phyloP scores from a whole-genome alignment of 2,113 vertebrate species.

The Spilogale gracilis region DNA sequence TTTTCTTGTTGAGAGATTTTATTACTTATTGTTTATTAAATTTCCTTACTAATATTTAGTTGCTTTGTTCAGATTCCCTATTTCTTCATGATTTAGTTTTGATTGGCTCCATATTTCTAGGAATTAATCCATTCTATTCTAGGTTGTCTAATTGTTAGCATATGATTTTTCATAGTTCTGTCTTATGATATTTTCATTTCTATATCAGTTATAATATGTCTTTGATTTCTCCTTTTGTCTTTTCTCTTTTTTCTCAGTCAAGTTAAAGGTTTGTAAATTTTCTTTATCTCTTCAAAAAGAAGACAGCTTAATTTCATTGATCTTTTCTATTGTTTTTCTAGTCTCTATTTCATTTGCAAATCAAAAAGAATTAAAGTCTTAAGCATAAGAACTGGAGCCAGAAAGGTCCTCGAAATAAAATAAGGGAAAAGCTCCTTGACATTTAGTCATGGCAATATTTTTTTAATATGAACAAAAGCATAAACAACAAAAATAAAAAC shows the following conservation, averaged over 20 bases:
- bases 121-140: not conserved
- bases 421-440: not conserved
- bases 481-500: not conserved
- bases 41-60: not conserved
- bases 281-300: not conserved
- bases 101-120: not conserved
- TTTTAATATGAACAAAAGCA: not conserved
- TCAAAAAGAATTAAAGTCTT: not conserved
- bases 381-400: not conserved
- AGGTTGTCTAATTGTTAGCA: not conserved
- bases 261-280: not conserved
- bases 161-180: not conserved
- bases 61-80: not conserved
- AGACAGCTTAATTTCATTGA: not conserved
- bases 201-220: not conserved
- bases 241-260: not conserved
- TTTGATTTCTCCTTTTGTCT: not conserved
- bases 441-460: not conserved
- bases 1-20: not conserved
- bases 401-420: not conserved
- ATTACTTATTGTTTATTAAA: not conserved
- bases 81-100: not conserved
- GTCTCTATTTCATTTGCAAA: not conserved
- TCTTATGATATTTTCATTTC: not conserved
- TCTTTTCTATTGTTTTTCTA: not conserved